Base-by-base conservation (phyloP, 1,140 invertebrate genomes). In the Phymastichus coffea region DNA sequence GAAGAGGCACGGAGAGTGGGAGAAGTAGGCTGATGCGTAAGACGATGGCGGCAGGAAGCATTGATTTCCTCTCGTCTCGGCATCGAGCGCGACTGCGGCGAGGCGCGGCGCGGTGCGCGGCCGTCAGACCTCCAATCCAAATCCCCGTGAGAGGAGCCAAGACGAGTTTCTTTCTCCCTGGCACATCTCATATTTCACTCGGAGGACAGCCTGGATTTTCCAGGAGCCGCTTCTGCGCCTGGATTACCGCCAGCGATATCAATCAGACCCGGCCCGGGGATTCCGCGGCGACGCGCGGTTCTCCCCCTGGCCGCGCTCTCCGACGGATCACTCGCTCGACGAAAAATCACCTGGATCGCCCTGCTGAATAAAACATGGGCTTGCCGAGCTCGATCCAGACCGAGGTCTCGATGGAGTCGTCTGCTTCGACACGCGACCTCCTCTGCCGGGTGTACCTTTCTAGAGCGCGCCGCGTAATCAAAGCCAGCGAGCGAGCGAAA, bases 11-110 rank as follows among this genome's bases (percentile, higher is more conserved):
- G 22, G 22, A 30, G 37, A 33, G 55, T 41, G 49, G 60, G 56
- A 68, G 55, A 23, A 66, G 55, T 49, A 51, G 63, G n/a, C n/a
- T n/a, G n/a, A n/a, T n/a, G n/a, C n/a, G n/a, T n/a, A n/a, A n/a
- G n/a, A n/a, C n/a, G n/a, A n/a, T n/a, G n/a, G 61, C n/a, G 10
- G 19, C 33, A 23, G 12, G 67, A 70, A 65, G 76, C 76, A 80
- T 80, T 79, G 78, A 80, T 80, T 80, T 79, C 77, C 72, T 77
- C 75, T 77, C 74, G 73, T 76, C 75, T 76, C 76, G 75, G 71
- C 73, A 73, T 78, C 74, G 74, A 73, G 4, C n/a, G n/a, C n/a
- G n/a, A n/a, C n/a, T n/a, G n/a, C n/a, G n/a, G n/a, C n/a, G n/a
- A n/a, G n/a, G n/a, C n/a, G n/a, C n/a, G n/a, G n/a, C n/a, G n/a